These are phyloP conservation scores for Bergia puertoricense DNA, from an alignment of 92 coral and sea anemone species.

Conservation along the genomic window DNA sequence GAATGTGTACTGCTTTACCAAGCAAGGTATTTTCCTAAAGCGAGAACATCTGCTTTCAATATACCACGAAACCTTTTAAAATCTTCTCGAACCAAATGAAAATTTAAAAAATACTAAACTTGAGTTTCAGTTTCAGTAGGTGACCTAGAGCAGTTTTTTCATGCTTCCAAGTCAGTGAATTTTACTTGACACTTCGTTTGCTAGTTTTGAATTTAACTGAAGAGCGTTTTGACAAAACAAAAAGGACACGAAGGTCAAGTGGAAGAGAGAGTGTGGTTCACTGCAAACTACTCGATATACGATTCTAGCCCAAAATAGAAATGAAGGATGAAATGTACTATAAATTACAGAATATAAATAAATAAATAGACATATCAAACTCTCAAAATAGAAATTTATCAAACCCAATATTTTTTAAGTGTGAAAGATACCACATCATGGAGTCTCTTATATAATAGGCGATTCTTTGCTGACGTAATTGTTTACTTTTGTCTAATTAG, in stretches of 20 bases:
- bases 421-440: neutral
- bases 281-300: neutral
- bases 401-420: neutral
- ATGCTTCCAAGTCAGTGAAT: neutral
- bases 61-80: too few relatives aligned
- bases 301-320: neutral
- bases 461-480: too few relatives aligned
- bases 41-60: too few relatives aligned
- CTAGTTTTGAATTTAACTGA: neutral
- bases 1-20: too few relatives aligned
- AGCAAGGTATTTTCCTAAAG: too few relatives aligned
- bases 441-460: too few relatives aligned
- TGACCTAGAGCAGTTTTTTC: neutral
- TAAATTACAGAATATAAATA: neutral
- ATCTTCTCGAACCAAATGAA: neutral
- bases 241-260: neutral
- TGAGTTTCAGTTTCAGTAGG: neutral
- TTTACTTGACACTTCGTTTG: neutral
- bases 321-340: neutral
- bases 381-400: neutral
- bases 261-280: neutral
- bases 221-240: slow-evolving; percentile 15
- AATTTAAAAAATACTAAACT: too few relatives aligned
- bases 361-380: neutral
- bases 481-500: too few relatives aligned